Conservation (phyloP, 2,113 vertebrate species). For the Hippocampus zosterae region DNA sequence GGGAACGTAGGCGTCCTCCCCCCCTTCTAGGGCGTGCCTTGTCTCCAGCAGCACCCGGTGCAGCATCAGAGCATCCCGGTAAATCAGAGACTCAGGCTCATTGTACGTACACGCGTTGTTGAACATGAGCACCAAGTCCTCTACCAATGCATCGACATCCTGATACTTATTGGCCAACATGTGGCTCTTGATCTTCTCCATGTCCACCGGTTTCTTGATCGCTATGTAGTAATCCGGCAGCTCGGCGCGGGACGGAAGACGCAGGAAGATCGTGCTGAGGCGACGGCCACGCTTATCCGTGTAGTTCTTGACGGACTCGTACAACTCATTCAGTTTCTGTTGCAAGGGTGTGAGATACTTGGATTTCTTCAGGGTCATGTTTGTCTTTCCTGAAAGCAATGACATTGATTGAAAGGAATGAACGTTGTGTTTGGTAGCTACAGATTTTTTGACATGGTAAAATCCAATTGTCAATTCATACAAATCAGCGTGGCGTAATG, state of each 20-base stretch:
- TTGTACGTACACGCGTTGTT: constrained; percentile 99
- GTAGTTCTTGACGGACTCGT: constrained; percentile 95
- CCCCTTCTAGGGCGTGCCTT: constrained; percentile 88
- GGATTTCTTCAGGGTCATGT: constrained; percentile 91
- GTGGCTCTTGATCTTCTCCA: constrained; percentile 97
- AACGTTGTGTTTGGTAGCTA: not conserved
- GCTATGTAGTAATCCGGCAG: constrained; percentile 98
- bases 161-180: constrained; percentile 99
- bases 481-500: not conserved
- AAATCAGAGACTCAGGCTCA: constrained; percentile 95
- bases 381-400: constrained; percentile 85
- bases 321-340: constrained; percentile 95
- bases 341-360: constrained; percentile 97
- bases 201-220: constrained; percentile 96
- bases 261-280: constrained; percentile 95
- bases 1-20: constrained; percentile 90
- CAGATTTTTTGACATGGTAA: not conserved
- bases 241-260: constrained; percentile 93
- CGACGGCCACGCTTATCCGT: constrained; percentile 95
- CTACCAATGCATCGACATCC: constrained; percentile 95
- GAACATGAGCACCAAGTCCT: constrained; percentile 98
- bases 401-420: not conserved
- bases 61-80: constrained; percentile 92
- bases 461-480: not conserved
- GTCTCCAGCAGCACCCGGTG: constrained; percentile 93